Percentiles rank a stretch among this genome's conserved stretches.
Evolutionary conservation across 2,797 vertebrate genomes (phyloP).

Genomic region (Spheniscus humboldti): DNA sequence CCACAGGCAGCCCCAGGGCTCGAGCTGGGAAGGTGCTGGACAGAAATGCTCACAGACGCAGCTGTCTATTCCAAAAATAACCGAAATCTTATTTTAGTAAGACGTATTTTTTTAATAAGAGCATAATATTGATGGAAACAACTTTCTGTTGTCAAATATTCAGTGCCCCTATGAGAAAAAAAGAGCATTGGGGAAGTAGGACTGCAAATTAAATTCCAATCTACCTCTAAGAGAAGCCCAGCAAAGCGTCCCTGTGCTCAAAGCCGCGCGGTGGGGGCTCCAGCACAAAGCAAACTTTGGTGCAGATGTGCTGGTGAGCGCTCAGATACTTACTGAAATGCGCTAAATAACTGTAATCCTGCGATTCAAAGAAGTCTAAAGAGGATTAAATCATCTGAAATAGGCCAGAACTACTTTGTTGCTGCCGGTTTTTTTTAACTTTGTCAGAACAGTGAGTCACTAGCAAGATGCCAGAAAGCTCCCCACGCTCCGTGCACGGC

Average conservation of each 20-base stretch:
- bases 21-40: background rate
- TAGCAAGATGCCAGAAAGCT: background rate
- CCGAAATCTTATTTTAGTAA: no score
- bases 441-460: background rate
- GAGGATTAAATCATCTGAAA: constrained; percentile 41
- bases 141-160: no score
- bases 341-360: background rate
- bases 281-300: background rate
- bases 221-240: background rate
- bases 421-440: background rate
- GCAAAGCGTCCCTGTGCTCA: rapidly evolving
- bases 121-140: rapidly evolving
- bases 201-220: background rate
- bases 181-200: background rate
- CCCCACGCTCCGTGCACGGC: rapidly evolving
- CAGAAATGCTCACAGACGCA: background rate
- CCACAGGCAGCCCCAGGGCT: background rate
- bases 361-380: background rate
- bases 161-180: background rate
- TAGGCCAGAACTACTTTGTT: background rate
- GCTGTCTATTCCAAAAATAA: rapidly evolving
- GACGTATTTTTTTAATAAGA: background rate
- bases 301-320: background rate
- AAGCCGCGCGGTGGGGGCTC: background rate
- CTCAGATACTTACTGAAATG: background rate